These are phyloP conservation scores for Tribolium madens DNA, from an alignment of 1,140 invertebrate species.

Conservation along the genomic window DNA sequence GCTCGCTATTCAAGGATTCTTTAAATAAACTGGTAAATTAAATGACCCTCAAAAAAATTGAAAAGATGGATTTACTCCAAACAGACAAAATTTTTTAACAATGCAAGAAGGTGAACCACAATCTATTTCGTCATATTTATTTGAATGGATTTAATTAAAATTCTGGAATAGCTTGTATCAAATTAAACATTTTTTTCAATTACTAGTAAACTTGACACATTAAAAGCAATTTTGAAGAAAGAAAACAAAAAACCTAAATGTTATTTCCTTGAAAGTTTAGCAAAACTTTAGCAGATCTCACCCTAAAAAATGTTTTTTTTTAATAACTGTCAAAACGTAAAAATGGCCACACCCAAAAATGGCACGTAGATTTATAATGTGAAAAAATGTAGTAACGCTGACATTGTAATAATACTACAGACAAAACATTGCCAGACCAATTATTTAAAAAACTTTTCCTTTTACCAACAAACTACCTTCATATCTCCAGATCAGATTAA, in stretches of 20 bases:
- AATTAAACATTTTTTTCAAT: constrained; percentile 16
- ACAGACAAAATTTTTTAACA: constrained; percentile 20
- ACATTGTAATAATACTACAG: neutral
- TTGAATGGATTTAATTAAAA: constrained; percentile 38
- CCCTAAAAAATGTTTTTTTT: neutral
- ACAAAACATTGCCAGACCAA: constrained; percentile 3
- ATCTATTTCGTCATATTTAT: constrained; percentile 13
- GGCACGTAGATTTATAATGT: neutral
- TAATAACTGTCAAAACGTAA: neutral
- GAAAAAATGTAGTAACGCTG: neutral
- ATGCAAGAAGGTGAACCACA: constrained; percentile 32
- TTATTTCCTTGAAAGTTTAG: constrained; percentile 14
- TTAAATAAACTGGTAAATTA: constrained; percentile 33
- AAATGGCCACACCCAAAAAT: neutral
- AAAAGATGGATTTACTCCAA: constrained; percentile 32
- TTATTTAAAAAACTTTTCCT: constrained; percentile 4
- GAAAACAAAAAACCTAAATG: constrained; percentile 5
- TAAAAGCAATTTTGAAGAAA: constrained; percentile 4
- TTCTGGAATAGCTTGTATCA: constrained; percentile 18
- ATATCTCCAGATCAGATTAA: neutral
- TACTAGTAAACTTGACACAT: constrained; percentile 42
- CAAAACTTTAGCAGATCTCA: neutral
- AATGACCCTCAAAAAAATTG: constrained; percentile 31
- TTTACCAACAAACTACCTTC: constrained; percentile 13
- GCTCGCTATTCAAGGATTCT: neutral